Evolutionary conservation across 2,797 vertebrate genomes (phyloP).

Genomic region (Cephalopachus bancanus): DNA sequence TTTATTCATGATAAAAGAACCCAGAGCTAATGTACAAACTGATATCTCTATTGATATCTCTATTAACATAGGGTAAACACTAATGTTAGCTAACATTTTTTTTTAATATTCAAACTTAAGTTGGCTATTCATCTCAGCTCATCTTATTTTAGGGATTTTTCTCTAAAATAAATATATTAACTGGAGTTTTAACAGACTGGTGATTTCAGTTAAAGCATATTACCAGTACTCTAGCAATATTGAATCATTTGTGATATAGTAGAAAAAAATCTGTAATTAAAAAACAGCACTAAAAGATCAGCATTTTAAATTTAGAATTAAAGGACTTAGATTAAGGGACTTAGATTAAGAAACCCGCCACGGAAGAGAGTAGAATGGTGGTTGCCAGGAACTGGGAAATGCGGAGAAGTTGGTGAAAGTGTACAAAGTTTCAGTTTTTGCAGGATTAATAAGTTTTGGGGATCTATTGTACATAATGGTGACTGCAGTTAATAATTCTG

Average conservation of each 20-base stretch:
- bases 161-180: slow-evolving; percentile 1
- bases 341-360: not conserved
- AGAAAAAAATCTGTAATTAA: not conserved
- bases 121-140: slow-evolving; percentile 15
- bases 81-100: not conserved
- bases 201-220: slow-evolving; percentile 8
- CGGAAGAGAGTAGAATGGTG: not conserved
- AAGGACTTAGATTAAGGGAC: not conserved
- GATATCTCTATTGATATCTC: not conserved
- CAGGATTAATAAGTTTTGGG: not conserved
- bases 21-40: not conserved
- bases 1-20: not conserved
- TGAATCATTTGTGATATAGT: not conserved
- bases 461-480: not conserved
- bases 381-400: not conserved
- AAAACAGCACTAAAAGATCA: no score
- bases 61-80: not conserved
- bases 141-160: not conserved
- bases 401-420: not conserved
- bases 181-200: slow-evolving; percentile 17
- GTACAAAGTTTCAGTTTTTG: not conserved
- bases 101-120: not conserved
- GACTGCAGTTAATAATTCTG: not conserved
- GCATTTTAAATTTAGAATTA: not conserved
- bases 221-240: not conserved